These are phyloP conservation scores for Eubucco bourcierii DNA, from an alignment of 2,113 vertebrate species.

Conservation along the genomic window DNA sequence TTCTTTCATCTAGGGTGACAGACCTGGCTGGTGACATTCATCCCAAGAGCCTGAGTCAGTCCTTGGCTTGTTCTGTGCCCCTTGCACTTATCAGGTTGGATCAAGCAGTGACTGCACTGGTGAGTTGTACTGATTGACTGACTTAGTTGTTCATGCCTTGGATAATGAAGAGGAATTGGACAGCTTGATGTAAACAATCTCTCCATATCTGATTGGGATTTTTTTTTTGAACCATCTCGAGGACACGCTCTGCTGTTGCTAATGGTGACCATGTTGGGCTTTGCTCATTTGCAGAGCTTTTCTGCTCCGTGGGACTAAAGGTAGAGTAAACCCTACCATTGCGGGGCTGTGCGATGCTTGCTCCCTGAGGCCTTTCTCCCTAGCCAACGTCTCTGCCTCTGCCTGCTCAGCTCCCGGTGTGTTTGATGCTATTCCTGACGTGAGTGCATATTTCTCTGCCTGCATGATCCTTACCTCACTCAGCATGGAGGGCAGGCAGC, in stretches of 20 bases:
- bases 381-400: neutral
- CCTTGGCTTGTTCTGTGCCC: neutral
- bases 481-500: neutral
- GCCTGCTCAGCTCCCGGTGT: fast-evolving
- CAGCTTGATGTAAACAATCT: neutral
- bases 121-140: neutral
- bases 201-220: neutral
- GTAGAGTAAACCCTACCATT: neutral
- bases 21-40: conserved; percentile 15
- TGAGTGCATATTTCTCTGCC: neutral
- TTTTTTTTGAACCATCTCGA: neutral
- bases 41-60: conserved; percentile 18
- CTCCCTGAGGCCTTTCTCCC: neutral
- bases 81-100: neutral
- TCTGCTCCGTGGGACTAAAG: fast-evolving
- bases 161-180: neutral
- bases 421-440: neutral
- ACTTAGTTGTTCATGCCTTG: neutral
- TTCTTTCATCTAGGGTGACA: conserved; percentile 12
- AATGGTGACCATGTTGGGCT: neutral
- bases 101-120: neutral
- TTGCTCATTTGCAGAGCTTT: neutral
- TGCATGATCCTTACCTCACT: neutral
- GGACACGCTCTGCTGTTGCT: neutral
- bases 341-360: no score